Evolutionary conservation across 2,113 vertebrate genomes (phyloP).

Genomic region (Odocoileus virginianus): DNA sequence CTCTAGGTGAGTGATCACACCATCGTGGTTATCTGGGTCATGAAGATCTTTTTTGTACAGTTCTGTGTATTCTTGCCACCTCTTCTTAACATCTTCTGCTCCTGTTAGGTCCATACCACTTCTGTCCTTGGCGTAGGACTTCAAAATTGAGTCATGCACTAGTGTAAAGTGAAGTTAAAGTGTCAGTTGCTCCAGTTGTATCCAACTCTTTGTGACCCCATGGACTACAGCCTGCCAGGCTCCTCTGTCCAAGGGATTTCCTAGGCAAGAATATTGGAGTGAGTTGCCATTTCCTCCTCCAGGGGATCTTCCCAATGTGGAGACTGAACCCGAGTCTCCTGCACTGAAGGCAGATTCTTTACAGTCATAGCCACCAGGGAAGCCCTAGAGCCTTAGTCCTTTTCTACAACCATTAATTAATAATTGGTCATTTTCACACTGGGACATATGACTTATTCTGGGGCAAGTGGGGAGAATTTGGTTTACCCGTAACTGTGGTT

Average conservation of each 20-base stretch:
- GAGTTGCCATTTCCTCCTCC: neutral
- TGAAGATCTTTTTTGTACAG: neutral
- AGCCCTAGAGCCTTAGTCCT: neutral
- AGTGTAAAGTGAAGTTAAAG: neutral
- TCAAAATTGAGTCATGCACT: neutral
- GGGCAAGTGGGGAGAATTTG: neutral
- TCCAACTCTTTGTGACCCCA: neutral
- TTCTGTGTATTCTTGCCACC: neutral
- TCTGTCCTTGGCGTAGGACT: neutral
- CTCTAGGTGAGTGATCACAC: neutral
- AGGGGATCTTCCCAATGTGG: neutral
- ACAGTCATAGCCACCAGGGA: neutral
- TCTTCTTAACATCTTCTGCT: neutral
- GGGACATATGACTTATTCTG: neutral
- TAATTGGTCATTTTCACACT: neutral
- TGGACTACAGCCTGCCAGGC: fast-evolving
- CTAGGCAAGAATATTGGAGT: neutral
- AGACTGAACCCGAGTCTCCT: neutral
- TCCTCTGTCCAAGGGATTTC: neutral
- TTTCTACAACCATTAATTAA: neutral
- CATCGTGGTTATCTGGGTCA: neutral
- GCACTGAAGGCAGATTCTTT: neutral
- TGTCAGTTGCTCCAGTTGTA: neutral
- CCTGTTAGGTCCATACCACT: neutral
- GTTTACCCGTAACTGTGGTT: neutral